These are phyloP conservation scores for Agelas oroides DNA, from an alignment of 37 sponge, comb jelly and placozoan genomes.

Conservation along the genomic window DNA sequence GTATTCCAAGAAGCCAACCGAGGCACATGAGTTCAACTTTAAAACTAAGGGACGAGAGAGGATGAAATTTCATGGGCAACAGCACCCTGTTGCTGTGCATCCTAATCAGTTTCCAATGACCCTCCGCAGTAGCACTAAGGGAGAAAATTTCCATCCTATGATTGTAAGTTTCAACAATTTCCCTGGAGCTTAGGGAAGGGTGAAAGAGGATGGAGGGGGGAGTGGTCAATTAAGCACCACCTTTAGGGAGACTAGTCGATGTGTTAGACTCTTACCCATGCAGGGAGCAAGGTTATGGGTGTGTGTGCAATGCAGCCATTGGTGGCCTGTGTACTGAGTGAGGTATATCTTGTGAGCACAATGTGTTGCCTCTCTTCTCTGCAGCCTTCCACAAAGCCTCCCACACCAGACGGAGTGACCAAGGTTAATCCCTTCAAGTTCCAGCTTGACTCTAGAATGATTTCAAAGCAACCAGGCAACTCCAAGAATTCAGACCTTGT, in stretches of 20 bases:
- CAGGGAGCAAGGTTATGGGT: too few species aligned
- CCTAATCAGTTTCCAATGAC: conserved; percentile 41
- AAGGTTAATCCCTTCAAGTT: conserved; percentile 76
- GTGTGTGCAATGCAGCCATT: too few species aligned
- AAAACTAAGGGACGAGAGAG: conserved; percentile 16
- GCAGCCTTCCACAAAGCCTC: conserved; percentile 8
- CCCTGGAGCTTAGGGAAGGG: too few species aligned
- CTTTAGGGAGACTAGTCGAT: too few species aligned
- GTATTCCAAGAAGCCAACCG: conserved; percentile 39
- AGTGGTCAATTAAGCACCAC: too few species aligned
- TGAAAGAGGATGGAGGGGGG: too few species aligned
- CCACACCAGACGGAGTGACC: conserved; percentile 27
- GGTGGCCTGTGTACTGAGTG: too few species aligned
- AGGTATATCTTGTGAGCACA: too few species aligned
- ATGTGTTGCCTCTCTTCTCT: neutral
- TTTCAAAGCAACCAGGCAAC: neutral
- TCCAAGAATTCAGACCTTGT: neutral
- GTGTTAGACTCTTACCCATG: too few species aligned
- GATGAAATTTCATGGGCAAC: neutral
- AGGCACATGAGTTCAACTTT: conserved; percentile 68
- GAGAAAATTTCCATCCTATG: conserved; percentile 10
- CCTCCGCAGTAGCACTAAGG: conserved; percentile 28
- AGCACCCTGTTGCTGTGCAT: neutral
- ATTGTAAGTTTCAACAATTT: conserved; percentile 9
- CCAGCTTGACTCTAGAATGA: conserved; percentile 5